phyloP scores from a whole-genome alignment of 1,140 invertebrate species.

The Pogonus chalceus region DNA sequence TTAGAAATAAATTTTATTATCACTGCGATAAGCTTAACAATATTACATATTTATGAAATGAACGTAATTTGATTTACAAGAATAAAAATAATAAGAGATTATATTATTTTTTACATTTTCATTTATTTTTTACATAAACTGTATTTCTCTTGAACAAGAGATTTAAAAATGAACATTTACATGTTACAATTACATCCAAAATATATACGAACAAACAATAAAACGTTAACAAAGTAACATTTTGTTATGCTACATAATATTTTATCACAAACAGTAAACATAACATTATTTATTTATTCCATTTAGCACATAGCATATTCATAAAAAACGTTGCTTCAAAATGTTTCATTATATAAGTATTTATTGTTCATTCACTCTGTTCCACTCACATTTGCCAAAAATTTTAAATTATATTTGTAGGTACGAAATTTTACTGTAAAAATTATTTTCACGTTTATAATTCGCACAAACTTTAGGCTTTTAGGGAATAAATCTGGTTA shows the following conservation, averaged over 20 bases:
- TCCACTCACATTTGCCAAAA: not conserved
- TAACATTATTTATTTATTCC: not conserved
- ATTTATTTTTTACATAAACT: conserved; percentile 4
- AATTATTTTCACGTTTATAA: not conserved
- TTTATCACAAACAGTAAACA: not conserved
- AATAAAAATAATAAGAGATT: not conserved
- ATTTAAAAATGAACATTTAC: conserved; percentile 4
- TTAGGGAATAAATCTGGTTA: not conserved
- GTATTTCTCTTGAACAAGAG: not conserved
- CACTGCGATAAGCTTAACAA: too few relatives aligned
- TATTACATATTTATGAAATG: too few relatives aligned
- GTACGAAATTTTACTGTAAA: conserved; percentile 2
- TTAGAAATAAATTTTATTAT: too few relatives aligned
- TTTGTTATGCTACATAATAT: not conserved
- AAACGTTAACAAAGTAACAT: conserved; percentile 1
- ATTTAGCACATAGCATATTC: not conserved
- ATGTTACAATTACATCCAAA: not conserved
- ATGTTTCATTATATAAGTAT: not conserved
- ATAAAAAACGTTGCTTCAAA: not conserved
- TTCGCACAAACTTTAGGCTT: conserved; percentile 5
- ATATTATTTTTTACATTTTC: not conserved
- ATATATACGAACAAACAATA: not conserved
- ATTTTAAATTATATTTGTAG: not conserved
- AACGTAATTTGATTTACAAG: too few relatives aligned
- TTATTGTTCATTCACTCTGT: not conserved